Evolutionary conservation across 2,797 vertebrate species (phyloP).

Genomic region (Helarctos malayanus): DNA sequence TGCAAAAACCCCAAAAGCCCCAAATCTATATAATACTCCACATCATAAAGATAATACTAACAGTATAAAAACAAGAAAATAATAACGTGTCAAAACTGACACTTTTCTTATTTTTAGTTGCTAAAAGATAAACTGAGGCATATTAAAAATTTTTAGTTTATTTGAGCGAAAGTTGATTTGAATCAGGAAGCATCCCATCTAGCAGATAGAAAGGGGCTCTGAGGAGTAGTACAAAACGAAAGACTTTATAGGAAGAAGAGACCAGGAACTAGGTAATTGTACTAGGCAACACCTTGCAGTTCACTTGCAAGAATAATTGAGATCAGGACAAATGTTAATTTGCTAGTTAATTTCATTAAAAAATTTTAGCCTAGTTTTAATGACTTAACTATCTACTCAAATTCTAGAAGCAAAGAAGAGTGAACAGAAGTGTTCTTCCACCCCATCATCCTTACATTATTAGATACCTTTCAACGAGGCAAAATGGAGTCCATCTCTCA

Average conservation of each 20-base stretch:
- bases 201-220: background rate
- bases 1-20: background rate
- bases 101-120: background rate
- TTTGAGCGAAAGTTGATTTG: background rate
- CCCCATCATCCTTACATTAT: background rate
- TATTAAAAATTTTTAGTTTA: background rate
- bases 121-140: background rate
- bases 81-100: background rate
- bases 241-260: background rate
- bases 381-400: background rate
- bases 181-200: background rate
- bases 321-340: background rate
- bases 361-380: background rate
- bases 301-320: background rate
- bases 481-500: slow-evolving; percentile 66
- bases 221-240: background rate
- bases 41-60: background rate
- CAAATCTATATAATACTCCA: background rate
- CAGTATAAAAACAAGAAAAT: background rate
- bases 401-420: background rate
- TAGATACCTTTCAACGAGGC: slow-evolving; percentile 25
- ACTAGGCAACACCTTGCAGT: background rate
- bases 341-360: background rate
- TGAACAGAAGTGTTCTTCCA: background rate
- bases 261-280: background rate